These are phyloP conservation scores for Torymus aiolomorphi DNA, from an alignment of 2,888 invertebrate species.

Conservation along the genomic window DNA sequence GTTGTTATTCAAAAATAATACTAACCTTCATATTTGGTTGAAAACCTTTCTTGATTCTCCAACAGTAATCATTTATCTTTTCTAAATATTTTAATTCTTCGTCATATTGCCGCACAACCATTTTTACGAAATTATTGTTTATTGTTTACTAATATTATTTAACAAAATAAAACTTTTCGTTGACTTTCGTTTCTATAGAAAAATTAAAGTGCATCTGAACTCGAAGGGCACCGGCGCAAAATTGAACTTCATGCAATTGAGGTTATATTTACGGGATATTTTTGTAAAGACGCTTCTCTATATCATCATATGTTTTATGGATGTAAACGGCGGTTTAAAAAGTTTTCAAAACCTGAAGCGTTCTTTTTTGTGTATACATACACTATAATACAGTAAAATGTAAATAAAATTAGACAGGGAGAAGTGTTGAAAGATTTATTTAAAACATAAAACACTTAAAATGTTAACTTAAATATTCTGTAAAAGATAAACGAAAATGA, in stretches of 20 bases:
- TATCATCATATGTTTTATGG: too few species aligned
- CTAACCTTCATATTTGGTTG: slow-evolving; percentile 97
- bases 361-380: too few species aligned
- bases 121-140: slow-evolving; percentile 73
- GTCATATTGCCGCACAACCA: slow-evolving; percentile 93
- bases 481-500: too few species aligned
- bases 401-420: too few species aligned
- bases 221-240: slow-evolving; percentile 5
- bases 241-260: background rate
- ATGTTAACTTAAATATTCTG: too few species aligned
- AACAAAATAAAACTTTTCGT: background rate
- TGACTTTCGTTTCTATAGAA: background rate
- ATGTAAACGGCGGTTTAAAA: too few species aligned
- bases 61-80: slow-evolving; percentile 88
- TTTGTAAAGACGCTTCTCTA: too few species aligned
- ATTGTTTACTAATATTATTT: background rate
- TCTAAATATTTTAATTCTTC: slow-evolving; percentile 96
- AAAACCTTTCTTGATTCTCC: slow-evolving; percentile 98
- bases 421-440: too few species aligned
- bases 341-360: too few species aligned
- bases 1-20: background rate
- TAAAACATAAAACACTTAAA: too few species aligned
- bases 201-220: background rate
- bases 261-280: too few species aligned
- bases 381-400: too few species aligned